Conservation (phyloP, 2,888 invertebrate genomes). For the Labia minor region DNA sequence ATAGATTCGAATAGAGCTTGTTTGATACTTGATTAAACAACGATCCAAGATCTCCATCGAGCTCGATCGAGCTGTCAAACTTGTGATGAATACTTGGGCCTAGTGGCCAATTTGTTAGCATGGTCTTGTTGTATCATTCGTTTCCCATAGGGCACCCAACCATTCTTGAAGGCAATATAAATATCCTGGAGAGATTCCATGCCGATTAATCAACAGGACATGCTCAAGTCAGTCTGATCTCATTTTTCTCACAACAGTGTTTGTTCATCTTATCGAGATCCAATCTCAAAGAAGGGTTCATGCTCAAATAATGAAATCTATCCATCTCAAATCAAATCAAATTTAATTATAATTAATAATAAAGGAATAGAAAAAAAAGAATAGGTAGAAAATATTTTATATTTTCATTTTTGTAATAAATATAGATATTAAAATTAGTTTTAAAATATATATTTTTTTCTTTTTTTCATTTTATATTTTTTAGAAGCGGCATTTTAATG, state of each 20-base stretch:
- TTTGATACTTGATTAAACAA: neutral
- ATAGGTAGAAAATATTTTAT: no score
- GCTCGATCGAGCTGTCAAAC: neutral
- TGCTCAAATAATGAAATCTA: no score
- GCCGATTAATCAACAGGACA: conserved; percentile 13
- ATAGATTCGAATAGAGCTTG: no score
- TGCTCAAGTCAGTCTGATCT: neutral
- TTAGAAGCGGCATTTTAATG: no score
- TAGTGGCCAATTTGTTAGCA: neutral
- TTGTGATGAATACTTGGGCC: no score
- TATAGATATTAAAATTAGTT: no score
- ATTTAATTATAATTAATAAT: no score
- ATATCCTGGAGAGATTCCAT: conserved; percentile 7
- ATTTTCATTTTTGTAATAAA: no score
- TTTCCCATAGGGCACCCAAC: neutral
- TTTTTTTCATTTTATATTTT: no score
- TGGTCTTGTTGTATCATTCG: neutral
- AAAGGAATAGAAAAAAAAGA: no score
- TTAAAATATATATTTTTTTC: no score
- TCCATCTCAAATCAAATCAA: no score
- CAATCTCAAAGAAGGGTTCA: neutral
- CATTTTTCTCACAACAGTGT: neutral
- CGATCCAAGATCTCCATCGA: neutral
- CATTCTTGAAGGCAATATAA: neutral
- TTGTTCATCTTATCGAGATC: neutral